phyloP scores from a whole-genome alignment of 92 coral and sea anemone species.

The Actinernus sp. region DNA sequence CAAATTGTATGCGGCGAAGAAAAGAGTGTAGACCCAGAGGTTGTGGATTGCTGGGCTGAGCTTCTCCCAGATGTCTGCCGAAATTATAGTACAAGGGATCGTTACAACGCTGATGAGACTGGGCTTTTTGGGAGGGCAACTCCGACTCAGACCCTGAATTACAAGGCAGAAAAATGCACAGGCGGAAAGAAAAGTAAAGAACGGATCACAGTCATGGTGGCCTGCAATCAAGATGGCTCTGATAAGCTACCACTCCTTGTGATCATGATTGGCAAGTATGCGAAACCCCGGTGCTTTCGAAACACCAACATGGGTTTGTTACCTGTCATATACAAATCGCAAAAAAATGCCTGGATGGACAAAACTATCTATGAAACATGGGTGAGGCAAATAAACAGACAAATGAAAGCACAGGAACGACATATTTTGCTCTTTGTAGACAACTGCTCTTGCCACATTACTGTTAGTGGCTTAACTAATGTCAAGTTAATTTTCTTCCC shows the following conservation, averaged over 20 bases:
- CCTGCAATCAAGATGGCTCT: no score
- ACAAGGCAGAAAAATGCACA: slow-evolving; percentile 21
- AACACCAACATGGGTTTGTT: no score
- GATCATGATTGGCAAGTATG: slow-evolving; percentile 46
- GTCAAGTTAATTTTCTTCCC: no score
- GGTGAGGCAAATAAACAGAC: no score
- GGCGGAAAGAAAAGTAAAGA: slow-evolving; percentile 41
- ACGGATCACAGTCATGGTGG: no score
- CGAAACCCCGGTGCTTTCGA: slow-evolving; percentile 48
- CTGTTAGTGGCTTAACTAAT: no score
- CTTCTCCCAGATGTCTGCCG: slow-evolving; percentile 30
- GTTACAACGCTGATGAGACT: slow-evolving; percentile 40
- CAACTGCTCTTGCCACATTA: no score
- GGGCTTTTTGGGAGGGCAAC: slow-evolving; percentile 34
- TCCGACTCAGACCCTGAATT: slow-evolving; percentile 24
- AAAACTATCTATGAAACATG: no score
- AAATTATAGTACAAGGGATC: slow-evolving; percentile 10
- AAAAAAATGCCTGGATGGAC: no score
- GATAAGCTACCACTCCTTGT: slow-evolving; percentile 49
- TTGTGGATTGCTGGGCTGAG: slow-evolving; percentile 26
- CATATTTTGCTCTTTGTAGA: no score
- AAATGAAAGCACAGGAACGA: no score
- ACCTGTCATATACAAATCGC: no score
- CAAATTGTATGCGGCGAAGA: slow-evolving; percentile 45
- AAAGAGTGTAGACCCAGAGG: slow-evolving; percentile 20